Conservation (phyloP, 2,888 invertebrate genomes). For the Amiota communis region DNA sequence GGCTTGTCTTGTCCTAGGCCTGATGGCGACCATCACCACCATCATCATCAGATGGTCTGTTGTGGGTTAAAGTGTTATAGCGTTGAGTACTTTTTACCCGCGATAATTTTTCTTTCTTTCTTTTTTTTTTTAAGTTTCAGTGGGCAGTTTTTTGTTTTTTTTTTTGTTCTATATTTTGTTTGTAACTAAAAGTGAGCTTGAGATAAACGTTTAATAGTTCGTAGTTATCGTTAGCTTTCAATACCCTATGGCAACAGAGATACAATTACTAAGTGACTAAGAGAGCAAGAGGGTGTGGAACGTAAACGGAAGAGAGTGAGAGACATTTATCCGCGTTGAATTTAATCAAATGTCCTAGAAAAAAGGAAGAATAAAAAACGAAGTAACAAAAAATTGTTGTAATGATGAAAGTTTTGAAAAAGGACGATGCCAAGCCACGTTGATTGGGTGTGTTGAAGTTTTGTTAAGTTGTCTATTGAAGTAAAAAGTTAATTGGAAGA, state of each 20-base stretch:
- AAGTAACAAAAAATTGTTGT: neutral
- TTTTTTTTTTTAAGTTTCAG: neutral
- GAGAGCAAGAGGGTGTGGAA: neutral
- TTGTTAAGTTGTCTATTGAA: no score
- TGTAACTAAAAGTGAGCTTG: slow-evolving; percentile 37
- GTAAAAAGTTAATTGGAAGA: no score
- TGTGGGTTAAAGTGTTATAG: no score
- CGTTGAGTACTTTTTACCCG: no score
- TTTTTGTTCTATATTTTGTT: neutral
- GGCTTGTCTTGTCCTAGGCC: no score
- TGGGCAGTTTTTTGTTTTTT: neutral
- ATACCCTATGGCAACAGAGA: no score
- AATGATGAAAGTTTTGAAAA: neutral
- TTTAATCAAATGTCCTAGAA: slow-evolving; percentile 56
- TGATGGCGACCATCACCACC: no score
- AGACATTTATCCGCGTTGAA: slow-evolving; percentile 15
- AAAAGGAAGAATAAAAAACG: slow-evolving; percentile 1
- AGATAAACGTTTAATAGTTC: slow-evolving; percentile 52
- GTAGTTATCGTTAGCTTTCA: slow-evolving; percentile 37
- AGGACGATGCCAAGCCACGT: slow-evolving; percentile 1
- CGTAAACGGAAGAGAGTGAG: no score
- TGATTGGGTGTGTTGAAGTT: slow-evolving; percentile 25
- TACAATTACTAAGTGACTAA: neutral
- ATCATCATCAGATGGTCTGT: no score
- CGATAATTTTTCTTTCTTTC: neutral